Percentiles rank a stretch among this genome's conserved stretches.
Conservation (phyloP, 2,888 invertebrate species). For the Achlya flavicornis region DNA sequence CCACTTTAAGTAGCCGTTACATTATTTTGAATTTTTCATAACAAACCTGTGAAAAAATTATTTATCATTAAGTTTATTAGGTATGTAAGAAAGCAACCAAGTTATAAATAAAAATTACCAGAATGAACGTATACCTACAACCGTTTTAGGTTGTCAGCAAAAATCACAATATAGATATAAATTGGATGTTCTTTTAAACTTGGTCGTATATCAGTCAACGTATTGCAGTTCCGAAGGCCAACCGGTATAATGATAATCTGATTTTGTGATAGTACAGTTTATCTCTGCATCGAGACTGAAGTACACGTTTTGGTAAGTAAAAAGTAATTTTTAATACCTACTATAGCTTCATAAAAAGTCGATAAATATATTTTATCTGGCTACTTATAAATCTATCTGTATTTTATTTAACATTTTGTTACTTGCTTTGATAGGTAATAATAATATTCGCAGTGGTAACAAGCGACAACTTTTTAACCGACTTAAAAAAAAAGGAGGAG, state of each 20-base stretch:
- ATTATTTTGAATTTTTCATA: too few species aligned
- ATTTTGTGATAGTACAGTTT: background rate
- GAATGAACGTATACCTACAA: background rate
- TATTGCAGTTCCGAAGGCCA: conserved; percentile 1
- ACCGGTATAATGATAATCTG: background rate
- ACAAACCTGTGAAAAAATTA: too few species aligned
- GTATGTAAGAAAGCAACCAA: too few species aligned
- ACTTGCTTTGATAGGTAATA: background rate
- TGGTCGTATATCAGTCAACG: background rate
- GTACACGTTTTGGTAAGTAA: background rate
- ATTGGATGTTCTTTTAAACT: background rate
- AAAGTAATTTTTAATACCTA: background rate
- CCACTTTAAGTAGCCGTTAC: too few species aligned
- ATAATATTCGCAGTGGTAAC: background rate
- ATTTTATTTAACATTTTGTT: too few species aligned
- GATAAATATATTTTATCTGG: background rate
- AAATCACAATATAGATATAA: background rate
- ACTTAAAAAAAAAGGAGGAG: too few species aligned
- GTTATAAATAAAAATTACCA: too few species aligned
- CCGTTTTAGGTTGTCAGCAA: background rate
- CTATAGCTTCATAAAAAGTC: background rate
- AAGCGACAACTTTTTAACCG: too few species aligned
- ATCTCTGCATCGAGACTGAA: background rate
- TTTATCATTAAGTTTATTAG: too few species aligned
- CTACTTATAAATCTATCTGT: too few species aligned